Conservation (phyloP, 2,113 vertebrate species). For the Sinosuthora webbiana region DNA sequence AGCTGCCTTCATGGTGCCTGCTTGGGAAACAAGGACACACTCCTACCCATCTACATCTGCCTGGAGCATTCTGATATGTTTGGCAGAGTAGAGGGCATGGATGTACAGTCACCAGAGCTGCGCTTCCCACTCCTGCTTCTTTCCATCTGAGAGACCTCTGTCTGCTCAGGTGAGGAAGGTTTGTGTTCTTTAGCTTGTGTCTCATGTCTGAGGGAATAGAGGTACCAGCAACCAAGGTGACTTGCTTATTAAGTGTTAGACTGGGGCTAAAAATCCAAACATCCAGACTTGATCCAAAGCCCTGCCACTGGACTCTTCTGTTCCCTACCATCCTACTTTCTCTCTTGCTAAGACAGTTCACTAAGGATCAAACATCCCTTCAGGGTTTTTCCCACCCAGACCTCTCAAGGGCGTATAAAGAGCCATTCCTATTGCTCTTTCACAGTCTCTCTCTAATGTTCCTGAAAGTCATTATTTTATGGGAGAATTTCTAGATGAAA, state of each 20-base stretch:
- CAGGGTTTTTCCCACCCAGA: neutral
- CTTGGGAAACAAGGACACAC: neutral
- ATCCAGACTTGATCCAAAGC: neutral
- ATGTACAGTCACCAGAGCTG: neutral
- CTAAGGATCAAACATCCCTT: neutral
- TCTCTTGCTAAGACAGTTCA: neutral
- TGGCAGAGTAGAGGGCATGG: neutral
- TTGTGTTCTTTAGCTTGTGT: neutral
- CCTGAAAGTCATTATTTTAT: neutral
- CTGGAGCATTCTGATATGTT: neutral
- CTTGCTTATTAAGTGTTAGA: neutral
- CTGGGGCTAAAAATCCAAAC: neutral
- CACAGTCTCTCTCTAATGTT: neutral
- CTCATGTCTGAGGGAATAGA: neutral
- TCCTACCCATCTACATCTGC: neutral
- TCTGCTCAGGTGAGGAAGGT: neutral
- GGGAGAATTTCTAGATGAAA: neutral
- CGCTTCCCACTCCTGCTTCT: neutral
- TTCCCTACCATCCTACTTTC: neutral
- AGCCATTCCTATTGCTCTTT: neutral
- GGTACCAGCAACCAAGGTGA: neutral
- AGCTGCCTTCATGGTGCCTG: neutral
- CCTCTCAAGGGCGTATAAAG: neutral
- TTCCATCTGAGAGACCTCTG: neutral
- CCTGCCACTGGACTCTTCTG: neutral